Evolutionary conservation across 1,140 invertebrate species (phyloP).

Genomic region (Polypedilum vanderplanki): DNA sequence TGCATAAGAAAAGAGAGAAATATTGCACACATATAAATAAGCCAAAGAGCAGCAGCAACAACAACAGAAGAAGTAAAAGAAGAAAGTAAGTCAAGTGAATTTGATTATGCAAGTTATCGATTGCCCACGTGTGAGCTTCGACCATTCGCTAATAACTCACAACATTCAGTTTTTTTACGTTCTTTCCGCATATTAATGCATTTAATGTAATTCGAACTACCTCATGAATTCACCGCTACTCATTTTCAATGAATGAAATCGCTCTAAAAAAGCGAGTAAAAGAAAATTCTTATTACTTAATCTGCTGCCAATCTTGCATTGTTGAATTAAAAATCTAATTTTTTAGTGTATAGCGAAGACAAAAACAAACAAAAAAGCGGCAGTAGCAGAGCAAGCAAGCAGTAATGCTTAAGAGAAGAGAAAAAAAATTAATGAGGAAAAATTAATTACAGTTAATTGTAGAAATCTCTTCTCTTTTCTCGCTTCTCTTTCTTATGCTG

Average conservation of each 20-base stretch:
- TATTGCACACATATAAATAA: not conserved
- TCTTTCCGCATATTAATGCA: slow-evolving; percentile 10
- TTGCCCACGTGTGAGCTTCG: not conserved
- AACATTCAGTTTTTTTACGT: not conserved
- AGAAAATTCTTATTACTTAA: too few relatives aligned
- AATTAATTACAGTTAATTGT: slow-evolving; percentile 28
- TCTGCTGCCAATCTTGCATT: not conserved
- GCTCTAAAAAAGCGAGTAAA: not conserved
- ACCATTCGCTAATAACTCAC: not conserved
- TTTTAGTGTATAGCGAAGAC: not conserved
- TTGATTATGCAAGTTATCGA: slow-evolving; percentile 12
- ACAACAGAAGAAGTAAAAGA: not conserved
- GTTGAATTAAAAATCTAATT: slow-evolving; percentile 3
- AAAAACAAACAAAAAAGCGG: not conserved
- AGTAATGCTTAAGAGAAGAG: slow-evolving; percentile 1
- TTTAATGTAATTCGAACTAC: not conserved
- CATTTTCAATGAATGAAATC: not conserved
- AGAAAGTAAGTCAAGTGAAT: slow-evolving; percentile 15
- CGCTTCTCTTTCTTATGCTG: not conserved
- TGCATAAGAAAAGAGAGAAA: not conserved
- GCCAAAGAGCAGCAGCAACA: not conserved
- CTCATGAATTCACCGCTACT: not conserved
- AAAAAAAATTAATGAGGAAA: slow-evolving; percentile 20
- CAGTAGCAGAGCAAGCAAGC: not conserved
- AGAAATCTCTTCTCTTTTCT: slow-evolving; percentile 14